Conservation (phyloP, 2,888 invertebrate genomes). For the Phrixothrix hirtus region DNA sequence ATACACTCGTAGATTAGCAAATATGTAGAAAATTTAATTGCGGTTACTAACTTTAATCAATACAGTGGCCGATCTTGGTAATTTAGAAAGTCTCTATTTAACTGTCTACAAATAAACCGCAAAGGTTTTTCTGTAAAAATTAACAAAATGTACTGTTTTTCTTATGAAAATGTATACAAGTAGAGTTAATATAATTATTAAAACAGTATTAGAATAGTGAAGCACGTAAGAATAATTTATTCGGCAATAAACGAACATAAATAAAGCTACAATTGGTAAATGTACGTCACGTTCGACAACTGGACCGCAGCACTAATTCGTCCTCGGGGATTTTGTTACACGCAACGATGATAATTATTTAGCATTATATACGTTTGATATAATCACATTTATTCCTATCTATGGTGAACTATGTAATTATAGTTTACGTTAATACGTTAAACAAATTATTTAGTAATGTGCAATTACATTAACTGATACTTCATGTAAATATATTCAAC, state of each 20-base stretch:
- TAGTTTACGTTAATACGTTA: conserved; percentile 43
- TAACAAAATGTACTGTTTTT: too few relatives aligned
- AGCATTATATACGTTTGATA: conserved; percentile 52
- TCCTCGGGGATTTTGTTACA: conserved; percentile 49
- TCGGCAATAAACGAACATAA: conserved; percentile 38
- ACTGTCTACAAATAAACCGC: too few relatives aligned
- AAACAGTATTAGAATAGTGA: conserved; percentile 5
- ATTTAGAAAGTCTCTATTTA: too few relatives aligned
- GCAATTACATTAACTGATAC: conserved; percentile 8
- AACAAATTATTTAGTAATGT: conserved; percentile 39
- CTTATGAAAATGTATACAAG: too few relatives aligned
- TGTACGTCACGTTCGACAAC: conserved; percentile 53
- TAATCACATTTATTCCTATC: conserved; percentile 51
- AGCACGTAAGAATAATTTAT: conserved; percentile 20
- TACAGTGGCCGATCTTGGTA: too few relatives aligned
- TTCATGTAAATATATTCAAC: neutral
- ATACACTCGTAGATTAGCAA: too few relatives aligned
- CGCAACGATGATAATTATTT: conserved; percentile 54
- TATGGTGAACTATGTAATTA: conserved; percentile 46
- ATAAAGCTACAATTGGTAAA: conserved; percentile 49
- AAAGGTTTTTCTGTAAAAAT: too few relatives aligned
- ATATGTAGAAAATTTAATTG: too few relatives aligned
- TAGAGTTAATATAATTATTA: neutral
- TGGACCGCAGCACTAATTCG: conserved; percentile 52
- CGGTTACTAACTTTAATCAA: too few relatives aligned